These are phyloP conservation scores for Anagyrus pseudococci DNA, from an alignment of 2,888 invertebrate genomes.

Conservation along the genomic window DNA sequence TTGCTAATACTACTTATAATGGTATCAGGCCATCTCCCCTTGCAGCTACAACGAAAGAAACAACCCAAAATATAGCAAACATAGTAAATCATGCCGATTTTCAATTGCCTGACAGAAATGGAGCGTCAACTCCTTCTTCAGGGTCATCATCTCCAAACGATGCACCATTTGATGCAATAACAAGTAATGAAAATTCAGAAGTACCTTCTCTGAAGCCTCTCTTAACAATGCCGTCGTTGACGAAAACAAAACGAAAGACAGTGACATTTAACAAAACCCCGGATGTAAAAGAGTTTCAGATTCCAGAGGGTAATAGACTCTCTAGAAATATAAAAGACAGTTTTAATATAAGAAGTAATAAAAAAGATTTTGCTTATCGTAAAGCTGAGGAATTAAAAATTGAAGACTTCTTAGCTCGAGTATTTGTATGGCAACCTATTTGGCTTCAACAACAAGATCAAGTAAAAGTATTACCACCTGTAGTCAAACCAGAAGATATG, in stretches of 20 bases:
- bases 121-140: neutral
- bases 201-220: constrained; percentile 9
- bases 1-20: constrained; percentile 5
- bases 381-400: constrained; percentile 30
- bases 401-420: constrained; percentile 64
- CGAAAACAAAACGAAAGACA: constrained; percentile 21
- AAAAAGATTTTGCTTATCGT: constrained; percentile 10
- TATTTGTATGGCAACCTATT: constrained; percentile 71
- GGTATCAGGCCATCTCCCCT: neutral
- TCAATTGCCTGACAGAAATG: neutral
- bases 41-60: neutral
- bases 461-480: constrained; percentile 64
- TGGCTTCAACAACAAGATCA: constrained; percentile 70
- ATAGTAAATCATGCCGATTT: neutral
- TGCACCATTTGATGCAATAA: neutral
- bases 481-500: constrained; percentile 64
- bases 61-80: neutral
- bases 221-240: constrained; percentile 7
- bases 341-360: constrained; percentile 12
- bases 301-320: constrained; percentile 31
- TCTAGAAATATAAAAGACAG: constrained; percentile 30
- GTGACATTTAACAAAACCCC: constrained; percentile 46
- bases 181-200: neutral
- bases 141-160: neutral
- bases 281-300: constrained; percentile 28